phyloP scores from a whole-genome alignment of 2,888 invertebrate species.

The Chloroclysta siterata region DNA sequence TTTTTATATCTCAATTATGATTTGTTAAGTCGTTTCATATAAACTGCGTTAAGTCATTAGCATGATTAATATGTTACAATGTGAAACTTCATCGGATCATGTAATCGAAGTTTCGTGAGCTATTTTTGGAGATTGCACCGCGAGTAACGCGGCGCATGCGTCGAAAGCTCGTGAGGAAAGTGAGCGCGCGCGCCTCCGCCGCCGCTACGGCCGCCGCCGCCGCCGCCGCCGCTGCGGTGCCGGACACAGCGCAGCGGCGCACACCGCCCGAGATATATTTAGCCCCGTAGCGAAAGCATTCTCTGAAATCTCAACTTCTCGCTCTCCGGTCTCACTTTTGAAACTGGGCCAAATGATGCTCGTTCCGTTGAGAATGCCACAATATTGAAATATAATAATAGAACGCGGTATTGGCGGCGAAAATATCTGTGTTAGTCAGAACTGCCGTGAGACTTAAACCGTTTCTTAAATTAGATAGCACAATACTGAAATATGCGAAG shows the following conservation, averaged over 20 bases:
- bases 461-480: conserved; percentile 70
- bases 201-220: conserved; percentile 41
- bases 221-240: conserved; percentile 42
- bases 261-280: conserved; percentile 68
- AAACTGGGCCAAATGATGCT: conserved; percentile 83
- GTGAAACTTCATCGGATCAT: conserved; percentile 32
- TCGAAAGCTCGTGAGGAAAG: conserved; percentile 32
- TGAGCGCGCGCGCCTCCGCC: conserved; percentile 42
- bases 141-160: conserved; percentile 31
- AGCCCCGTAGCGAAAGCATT: conserved; percentile 79
- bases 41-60: conserved; percentile 37
- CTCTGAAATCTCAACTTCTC: conserved; percentile 79
- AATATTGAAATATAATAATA: conserved; percentile 84
- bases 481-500: conserved; percentile 77
- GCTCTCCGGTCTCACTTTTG: conserved; percentile 81
- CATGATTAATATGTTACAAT: conserved; percentile 35
- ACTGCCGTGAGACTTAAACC: conserved; percentile 65
- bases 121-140: conserved; percentile 65
- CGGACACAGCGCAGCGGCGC: conserved; percentile 39
- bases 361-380: conserved; percentile 81
- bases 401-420: conserved; percentile 72
- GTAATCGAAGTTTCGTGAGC: conserved; percentile 48
- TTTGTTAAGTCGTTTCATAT: background rate
- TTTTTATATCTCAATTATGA: background rate
- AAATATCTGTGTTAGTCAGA: conserved; percentile 81